Conservation (phyloP, 1,140 invertebrate genomes). For the Ostrea denselamellosa region DNA sequence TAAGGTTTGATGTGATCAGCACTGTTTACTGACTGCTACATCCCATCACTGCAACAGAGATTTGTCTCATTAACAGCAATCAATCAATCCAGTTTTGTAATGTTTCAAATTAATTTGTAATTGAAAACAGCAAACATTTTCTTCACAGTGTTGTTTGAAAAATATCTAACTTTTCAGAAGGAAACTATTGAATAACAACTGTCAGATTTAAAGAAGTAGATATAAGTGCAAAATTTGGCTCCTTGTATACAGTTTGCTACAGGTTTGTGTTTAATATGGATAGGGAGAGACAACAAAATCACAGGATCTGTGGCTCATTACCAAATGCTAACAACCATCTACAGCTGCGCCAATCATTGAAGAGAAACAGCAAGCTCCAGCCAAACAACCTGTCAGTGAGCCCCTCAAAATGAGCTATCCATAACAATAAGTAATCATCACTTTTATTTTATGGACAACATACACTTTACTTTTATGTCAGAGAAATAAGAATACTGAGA, state of each 20-base stretch:
- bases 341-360: conserved; percentile 9
- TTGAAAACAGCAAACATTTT: neutral
- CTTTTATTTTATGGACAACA: conserved; percentile 3
- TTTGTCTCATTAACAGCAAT: neutral
- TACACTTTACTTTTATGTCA: conserved; percentile 22
- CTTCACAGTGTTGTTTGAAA: neutral
- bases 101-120: neutral
- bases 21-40: conserved; percentile 30
- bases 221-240: neutral
- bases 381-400: conserved; percentile 17
- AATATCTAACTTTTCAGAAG: neutral
- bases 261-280: neutral
- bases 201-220: neutral
- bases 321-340: conserved; percentile 28
- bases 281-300: neutral
- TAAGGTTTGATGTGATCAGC: neutral
- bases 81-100: neutral
- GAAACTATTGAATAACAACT: neutral
- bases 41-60: neutral
- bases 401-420: conserved; percentile 3
- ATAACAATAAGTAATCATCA: conserved; percentile 30
- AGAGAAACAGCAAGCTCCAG: neutral
- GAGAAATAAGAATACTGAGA: conserved; percentile 30
- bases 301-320: conserved; percentile 30
- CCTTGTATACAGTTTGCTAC: neutral